These are phyloP conservation scores for Encarsia formosa DNA, from an alignment of 2,888 invertebrate species.

Conservation along the genomic window DNA sequence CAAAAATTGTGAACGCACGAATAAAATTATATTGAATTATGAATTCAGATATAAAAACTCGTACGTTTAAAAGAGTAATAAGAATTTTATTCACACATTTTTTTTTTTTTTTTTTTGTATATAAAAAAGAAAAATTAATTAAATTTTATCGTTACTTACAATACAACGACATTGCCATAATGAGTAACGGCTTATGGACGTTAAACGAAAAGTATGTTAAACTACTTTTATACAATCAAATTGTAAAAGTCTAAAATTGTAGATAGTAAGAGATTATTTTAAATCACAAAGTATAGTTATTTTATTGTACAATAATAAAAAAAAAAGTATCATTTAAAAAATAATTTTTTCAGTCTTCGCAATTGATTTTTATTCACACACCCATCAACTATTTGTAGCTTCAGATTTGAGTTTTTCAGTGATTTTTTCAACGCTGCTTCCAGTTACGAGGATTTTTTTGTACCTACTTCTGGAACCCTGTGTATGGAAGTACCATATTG, in stretches of 20 bases:
- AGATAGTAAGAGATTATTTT: constrained; percentile 1
- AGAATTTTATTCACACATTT: no score
- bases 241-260: constrained; percentile 1
- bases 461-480: constrained; percentile 60
- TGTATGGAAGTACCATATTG: constrained; percentile 20
- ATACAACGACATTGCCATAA: constrained; percentile 19
- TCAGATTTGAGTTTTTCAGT: constrained; percentile 50
- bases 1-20: background rate
- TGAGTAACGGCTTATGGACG: constrained; percentile 11
- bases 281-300: constrained; percentile 11
- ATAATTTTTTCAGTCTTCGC: background rate
- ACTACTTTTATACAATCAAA: no score
- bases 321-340: background rate
- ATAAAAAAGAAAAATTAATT: background rate
- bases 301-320: constrained; percentile 26
- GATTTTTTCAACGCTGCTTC: constrained; percentile 52
- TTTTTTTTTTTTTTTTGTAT: background rate
- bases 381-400: constrained; percentile 30
- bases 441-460: constrained; percentile 55
- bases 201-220: background rate
- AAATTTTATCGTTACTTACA: constrained; percentile 2
- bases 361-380: background rate
- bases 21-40: background rate
- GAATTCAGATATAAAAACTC: constrained; percentile 1
- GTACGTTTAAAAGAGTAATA: no score